Percentiles rank a stretch among this genome's conserved stretches.
phyloP scores from a whole-genome alignment of 2,888 invertebrate genomes.

The Bombyx huttoni region DNA sequence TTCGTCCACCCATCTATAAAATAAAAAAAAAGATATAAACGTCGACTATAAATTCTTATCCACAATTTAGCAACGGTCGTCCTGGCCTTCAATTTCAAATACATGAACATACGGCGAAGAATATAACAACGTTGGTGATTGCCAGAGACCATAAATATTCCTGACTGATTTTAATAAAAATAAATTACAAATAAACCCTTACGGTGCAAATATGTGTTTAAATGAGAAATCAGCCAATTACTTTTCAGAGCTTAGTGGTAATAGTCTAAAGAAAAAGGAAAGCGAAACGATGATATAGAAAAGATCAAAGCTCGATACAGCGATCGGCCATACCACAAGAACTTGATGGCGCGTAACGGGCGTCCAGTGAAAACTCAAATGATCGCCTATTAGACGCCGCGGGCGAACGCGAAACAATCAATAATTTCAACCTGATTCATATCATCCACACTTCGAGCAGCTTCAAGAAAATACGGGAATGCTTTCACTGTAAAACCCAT shows the following conservation, averaged over 20 bases:
- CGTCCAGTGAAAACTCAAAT: slow-evolving; percentile 67
- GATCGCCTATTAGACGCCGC: slow-evolving; percentile 57
- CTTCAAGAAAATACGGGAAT: slow-evolving; percentile 67
- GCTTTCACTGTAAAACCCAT: slow-evolving; percentile 60
- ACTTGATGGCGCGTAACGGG: slow-evolving; percentile 51
- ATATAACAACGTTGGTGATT: too few relatives aligned
- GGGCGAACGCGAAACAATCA: slow-evolving; percentile 42
- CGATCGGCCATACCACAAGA: slow-evolving; percentile 10
- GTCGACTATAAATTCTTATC: too few relatives aligned
- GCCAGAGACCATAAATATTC: too few relatives aligned
- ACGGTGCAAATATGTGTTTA: too few relatives aligned
- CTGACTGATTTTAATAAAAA: too few relatives aligned
- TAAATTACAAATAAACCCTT: too few relatives aligned
- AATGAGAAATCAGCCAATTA: too few relatives aligned
- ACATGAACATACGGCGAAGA: too few relatives aligned
- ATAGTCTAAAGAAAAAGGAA: not conserved
- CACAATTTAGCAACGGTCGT: too few relatives aligned
- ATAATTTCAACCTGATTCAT: slow-evolving; percentile 68
- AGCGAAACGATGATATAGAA: not conserved
- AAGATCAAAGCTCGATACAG: not conserved
- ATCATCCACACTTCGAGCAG: slow-evolving; percentile 48
- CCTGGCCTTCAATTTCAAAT: too few relatives aligned
- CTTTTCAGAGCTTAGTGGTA: not conserved
- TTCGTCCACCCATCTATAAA: too few relatives aligned
- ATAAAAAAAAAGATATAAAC: too few relatives aligned